Conservation (phyloP, 1,140 invertebrate species). For the Trypoxylus dichotomus region DNA sequence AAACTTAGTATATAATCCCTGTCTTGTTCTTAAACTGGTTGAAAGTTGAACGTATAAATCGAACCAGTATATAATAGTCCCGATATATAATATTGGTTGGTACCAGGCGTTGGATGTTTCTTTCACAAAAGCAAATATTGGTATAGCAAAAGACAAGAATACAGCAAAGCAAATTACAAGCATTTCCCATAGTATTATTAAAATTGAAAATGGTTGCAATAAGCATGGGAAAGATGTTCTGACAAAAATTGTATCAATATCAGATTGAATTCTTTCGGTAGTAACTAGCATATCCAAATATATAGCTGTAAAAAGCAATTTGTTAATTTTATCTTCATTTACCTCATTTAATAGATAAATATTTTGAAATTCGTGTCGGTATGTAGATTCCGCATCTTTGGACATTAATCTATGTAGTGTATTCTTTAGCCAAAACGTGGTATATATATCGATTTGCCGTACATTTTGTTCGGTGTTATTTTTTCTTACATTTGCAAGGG, state of each 20-base stretch:
- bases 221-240: slow-evolving; percentile 35
- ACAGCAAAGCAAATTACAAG: background rate
- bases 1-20: slow-evolving; percentile 21
- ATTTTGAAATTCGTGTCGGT: slow-evolving; percentile 30
- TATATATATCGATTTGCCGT: background rate
- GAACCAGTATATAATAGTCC: background rate
- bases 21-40: slow-evolving; percentile 33
- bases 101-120: background rate
- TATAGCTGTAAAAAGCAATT: slow-evolving; percentile 13
- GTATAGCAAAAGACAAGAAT: slow-evolving; percentile 16
- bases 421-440: slow-evolving; percentile 29
- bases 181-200: slow-evolving; percentile 32
- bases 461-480: background rate
- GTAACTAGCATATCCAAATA: slow-evolving; percentile 31
- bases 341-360: slow-evolving; percentile 27
- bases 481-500: background rate
- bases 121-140: slow-evolving; percentile 18
- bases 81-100: background rate
- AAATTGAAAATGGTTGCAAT: slow-evolving; percentile 35
- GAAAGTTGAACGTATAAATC: slow-evolving; percentile 35
- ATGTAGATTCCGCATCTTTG: slow-evolving; percentile 18
- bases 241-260: slow-evolving; percentile 35
- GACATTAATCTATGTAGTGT: slow-evolving; percentile 31
- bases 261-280: slow-evolving; percentile 32
- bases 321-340: slow-evolving; percentile 4